Percentiles rank a stretch among this genome's conserved stretches.
Evolutionary conservation across 2,797 vertebrate species (phyloP).

Genomic region (Yasuhikotakia modesta): DNA sequence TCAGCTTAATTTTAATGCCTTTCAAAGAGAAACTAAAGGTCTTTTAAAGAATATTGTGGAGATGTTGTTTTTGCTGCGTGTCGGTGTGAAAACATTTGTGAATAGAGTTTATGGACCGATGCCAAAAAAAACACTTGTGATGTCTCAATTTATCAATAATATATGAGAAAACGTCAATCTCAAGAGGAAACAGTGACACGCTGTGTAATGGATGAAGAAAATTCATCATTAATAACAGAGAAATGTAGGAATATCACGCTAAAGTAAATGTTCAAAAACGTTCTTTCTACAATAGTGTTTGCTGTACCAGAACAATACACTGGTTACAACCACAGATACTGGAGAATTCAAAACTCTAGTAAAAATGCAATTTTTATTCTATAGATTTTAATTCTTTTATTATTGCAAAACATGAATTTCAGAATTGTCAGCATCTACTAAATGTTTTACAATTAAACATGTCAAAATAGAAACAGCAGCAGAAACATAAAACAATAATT

Average conservation of each 20-base stretch:
- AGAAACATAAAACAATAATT: too few relatives aligned
- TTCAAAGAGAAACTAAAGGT: background rate
- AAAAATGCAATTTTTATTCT: background rate
- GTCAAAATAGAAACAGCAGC: background rate
- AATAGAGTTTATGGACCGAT: background rate
- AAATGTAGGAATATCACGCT: conserved; percentile 2
- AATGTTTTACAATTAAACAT: background rate
- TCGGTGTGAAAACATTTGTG: background rate
- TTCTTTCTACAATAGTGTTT: background rate
- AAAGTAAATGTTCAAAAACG: background rate
- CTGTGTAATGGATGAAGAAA: background rate
- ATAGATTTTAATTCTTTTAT: background rate
- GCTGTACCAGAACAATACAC: background rate
- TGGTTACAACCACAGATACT: too few relatives aligned
- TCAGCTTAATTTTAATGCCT: background rate
- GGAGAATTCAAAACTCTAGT: too few relatives aligned
- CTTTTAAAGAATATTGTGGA: background rate
- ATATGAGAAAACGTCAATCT: background rate
- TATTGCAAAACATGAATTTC: background rate
- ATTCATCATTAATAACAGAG: background rate
- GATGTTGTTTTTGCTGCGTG: background rate
- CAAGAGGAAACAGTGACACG: background rate
- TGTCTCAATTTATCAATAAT: background rate
- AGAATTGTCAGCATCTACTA: background rate
- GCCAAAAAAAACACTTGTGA: background rate